Percentiles rank a stretch among this genome's conserved stretches.
Evolutionary conservation across 2,888 invertebrate genomes (phyloP).

Genomic region (Ernsta delagoae): DNA sequence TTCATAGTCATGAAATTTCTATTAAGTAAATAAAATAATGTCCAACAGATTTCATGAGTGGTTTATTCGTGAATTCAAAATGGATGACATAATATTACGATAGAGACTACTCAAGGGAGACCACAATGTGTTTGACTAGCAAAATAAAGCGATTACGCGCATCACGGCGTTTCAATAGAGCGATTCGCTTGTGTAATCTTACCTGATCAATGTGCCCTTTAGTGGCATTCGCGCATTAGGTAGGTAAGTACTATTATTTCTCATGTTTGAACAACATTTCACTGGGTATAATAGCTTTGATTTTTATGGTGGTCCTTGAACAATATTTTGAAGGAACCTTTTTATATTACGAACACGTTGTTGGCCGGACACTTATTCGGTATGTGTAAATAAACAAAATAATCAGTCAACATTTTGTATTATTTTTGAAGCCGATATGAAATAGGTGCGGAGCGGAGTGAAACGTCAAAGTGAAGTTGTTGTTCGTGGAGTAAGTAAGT

Average conservation of each 20-base stretch:
- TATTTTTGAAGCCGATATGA: constrained; percentile 38
- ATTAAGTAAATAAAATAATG: too few relatives aligned
- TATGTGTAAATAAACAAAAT: constrained; percentile 42
- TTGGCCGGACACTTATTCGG: constrained; percentile 28
- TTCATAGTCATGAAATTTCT: too few relatives aligned
- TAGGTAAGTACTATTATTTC: too few relatives aligned
- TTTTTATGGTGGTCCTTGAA: constrained; percentile 12
- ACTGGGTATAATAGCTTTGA: constrained; percentile 26
- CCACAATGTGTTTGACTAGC: constrained; percentile 54
- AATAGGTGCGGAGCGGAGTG: constrained; percentile 38
- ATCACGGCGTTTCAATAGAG: constrained; percentile 20
- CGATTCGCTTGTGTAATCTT: constrained; percentile 30
- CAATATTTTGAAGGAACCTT: constrained; percentile 23
- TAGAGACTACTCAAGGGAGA: constrained; percentile 35
- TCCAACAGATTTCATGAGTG: constrained; percentile 2
- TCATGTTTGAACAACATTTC: constrained; percentile 39
- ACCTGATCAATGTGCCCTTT: constrained; percentile 24
- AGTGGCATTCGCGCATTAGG: constrained; percentile 27
- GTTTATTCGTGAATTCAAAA: constrained; percentile 23
- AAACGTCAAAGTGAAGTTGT: constrained; percentile 42
- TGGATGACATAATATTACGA: neutral
- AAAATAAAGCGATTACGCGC: constrained; percentile 61
- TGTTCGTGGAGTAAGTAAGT: constrained; percentile 39
- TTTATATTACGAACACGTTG: constrained; percentile 11
- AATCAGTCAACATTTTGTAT: constrained; percentile 40